Base-by-base conservation (phyloP, 2,113 vertebrate species). In the Seriola aureovittata region DNA sequence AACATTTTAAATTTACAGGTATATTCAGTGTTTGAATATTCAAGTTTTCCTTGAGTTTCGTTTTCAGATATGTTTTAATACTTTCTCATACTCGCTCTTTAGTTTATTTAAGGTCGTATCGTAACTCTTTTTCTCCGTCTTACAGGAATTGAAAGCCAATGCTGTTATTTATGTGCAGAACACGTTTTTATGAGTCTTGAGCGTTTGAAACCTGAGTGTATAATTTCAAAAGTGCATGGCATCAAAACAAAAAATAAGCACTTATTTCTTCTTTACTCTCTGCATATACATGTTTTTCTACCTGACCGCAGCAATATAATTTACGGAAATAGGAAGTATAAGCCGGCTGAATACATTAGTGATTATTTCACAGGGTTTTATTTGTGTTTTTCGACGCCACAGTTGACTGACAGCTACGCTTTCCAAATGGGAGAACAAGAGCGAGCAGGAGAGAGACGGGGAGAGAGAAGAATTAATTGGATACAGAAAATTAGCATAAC, bases 401-500 rank as follows among this genome's bases (percentile, higher is more conserved):
- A 85, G 70, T 84, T 95, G 95, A 96, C 89, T 95, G 95, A 94
- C 95, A 95, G 92, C 91, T 91, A 82, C 76, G 81, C 89, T 93
- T 93, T 95, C 92, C 92, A 92, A 94, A 93, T 89, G 86, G 90
- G 92, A 91, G 92, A 92, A 88, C 91, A 90, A 93, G 92, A 86
- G 88, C 59, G 82, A 91, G 87, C 66, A 42, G 57, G 85, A 85
- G 90, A 89, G 85, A 81, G 81, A 86, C 32, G 50, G 57, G 70
- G 66, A 85, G 84, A 89, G 86, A 78, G 88, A 84, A 89, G 90
- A 95, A 95, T 95, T 95, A 95, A 95, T 95, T 95, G 94, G 95
- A 95, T 94, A 87, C 92, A 94, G 93, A 93, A 94, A 95, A 96
- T 96, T 96, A 94, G 95, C 95, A 96, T 95, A 95, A 93, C 94